These are phyloP conservation scores for Craniophora ligustri DNA, from an alignment of 2,888 invertebrate genomes.

Conservation along the genomic window DNA sequence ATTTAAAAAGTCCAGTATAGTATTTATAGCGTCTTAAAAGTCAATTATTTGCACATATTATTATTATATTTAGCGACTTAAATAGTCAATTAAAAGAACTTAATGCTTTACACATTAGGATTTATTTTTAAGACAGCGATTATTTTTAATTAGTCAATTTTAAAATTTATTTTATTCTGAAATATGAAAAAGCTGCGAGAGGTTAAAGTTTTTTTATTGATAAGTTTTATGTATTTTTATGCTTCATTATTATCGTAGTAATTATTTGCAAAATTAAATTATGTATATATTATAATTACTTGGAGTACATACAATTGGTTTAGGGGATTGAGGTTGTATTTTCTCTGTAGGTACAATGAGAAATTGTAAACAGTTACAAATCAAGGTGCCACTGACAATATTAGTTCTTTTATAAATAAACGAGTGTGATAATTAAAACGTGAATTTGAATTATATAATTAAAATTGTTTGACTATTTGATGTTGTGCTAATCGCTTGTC, in stretches of 20 bases:
- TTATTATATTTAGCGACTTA: conserved; percentile 51
- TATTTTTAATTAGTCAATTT: conserved; percentile 39
- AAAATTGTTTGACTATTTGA: conserved; percentile 52
- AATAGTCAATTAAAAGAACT: conserved; percentile 52
- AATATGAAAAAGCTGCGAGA: conserved; percentile 38
- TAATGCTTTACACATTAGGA: conserved; percentile 18
- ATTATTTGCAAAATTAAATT: conserved; percentile 29
- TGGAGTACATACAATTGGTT: conserved; percentile 30
- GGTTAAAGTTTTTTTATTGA: conserved; percentile 45
- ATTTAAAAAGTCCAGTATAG: conserved; percentile 48
- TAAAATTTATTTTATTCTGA: conserved; percentile 18
- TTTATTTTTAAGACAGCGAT: conserved; percentile 40
- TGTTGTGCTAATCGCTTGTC: conserved; percentile 57
- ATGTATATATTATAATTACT: conserved; percentile 28
- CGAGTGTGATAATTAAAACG: conserved; percentile 56
- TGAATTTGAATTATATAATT: conserved; percentile 52
- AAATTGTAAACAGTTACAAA: conserved; percentile 65
- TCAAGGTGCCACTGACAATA: conserved; percentile 82
- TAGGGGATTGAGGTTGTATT: conserved; percentile 39
- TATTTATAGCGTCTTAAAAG: conserved; percentile 55
- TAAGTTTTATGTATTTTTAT: conserved; percentile 8
- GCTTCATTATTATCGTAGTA: conserved; percentile 17
- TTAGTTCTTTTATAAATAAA: conserved; percentile 71
- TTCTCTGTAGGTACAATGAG: conserved; percentile 44
- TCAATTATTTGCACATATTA: conserved; percentile 55